These are phyloP conservation scores for Caradrina clavipalpis DNA, from an alignment of 2,888 invertebrate species.

Conservation along the genomic window DNA sequence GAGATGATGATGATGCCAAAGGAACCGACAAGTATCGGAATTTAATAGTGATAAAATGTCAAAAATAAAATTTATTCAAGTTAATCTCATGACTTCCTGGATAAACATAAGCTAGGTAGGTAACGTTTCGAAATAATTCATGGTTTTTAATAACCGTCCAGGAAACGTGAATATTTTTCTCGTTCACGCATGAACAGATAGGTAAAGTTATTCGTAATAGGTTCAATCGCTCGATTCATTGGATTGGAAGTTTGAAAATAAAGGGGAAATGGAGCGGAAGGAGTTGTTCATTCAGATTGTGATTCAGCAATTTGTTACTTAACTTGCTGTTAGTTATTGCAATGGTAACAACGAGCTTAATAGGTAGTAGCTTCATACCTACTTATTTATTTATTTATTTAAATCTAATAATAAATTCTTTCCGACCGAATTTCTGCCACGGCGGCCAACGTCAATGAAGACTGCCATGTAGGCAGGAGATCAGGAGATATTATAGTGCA, in stretches of 20 bases:
- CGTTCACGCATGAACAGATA: slow-evolving; percentile 77
- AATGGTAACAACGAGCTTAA: slow-evolving; percentile 43
- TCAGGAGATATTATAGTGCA: too few relatives aligned
- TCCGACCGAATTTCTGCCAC: too few relatives aligned
- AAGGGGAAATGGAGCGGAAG: slow-evolving; percentile 85
- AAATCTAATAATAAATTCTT: too few relatives aligned
- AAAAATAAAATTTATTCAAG: neutral
- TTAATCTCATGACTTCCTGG: slow-evolving; percentile 31
- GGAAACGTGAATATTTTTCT: slow-evolving; percentile 74
- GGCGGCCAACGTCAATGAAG: too few relatives aligned
- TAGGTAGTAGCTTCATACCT: neutral
- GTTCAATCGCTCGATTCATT: slow-evolving; percentile 83
- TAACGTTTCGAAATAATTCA: slow-evolving; percentile 52
- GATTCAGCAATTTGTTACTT: slow-evolving; percentile 80
- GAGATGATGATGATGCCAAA: too few relatives aligned
- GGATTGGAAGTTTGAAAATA: slow-evolving; percentile 86
- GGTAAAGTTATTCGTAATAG: slow-evolving; percentile 83
- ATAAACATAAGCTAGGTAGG: slow-evolving; percentile 30
- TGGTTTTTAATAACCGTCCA: slow-evolving; percentile 58
- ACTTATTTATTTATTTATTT: neutral
- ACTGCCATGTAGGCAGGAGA: too few relatives aligned
- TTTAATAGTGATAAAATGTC: too few relatives aligned
- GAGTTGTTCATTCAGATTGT: slow-evolving; percentile 82
- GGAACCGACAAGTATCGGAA: too few relatives aligned
- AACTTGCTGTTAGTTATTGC: slow-evolving; percentile 47